These are phyloP conservation scores for Psilanteris sp. DNA, from an alignment of 1,140 invertebrate species.

Conservation along the genomic window DNA sequence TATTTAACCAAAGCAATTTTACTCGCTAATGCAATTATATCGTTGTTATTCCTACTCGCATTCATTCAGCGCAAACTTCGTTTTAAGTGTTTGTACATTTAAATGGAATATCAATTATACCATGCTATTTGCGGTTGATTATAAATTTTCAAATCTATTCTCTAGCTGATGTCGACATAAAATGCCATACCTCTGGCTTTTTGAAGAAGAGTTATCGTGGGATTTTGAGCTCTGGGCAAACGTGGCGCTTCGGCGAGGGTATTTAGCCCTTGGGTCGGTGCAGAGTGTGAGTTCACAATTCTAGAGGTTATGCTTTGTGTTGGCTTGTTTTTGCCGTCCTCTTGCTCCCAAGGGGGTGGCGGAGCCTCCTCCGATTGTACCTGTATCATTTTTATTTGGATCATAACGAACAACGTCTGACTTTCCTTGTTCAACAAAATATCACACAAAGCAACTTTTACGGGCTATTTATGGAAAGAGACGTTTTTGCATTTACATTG, in stretches of 20 bases:
- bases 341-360: slow-evolving; percentile 75
- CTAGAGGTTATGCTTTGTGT: slow-evolving; percentile 79
- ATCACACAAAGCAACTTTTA: slow-evolving; percentile 5
- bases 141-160: background rate
- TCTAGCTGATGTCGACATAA: slow-evolving; percentile 18
- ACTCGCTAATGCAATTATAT: no score
- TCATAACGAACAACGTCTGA: slow-evolving; percentile 35
- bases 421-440: slow-evolving; percentile 9
- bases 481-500: slow-evolving; percentile 33
- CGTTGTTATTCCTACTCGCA: no score
- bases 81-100: no score
- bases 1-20: no score
- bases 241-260: slow-evolving; percentile 79
- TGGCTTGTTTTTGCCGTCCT: slow-evolving; percentile 66
- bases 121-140: background rate
- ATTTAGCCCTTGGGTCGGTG: slow-evolving; percentile 83
- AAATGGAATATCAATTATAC: no score
- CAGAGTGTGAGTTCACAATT: slow-evolving; percentile 84
- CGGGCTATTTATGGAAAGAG: slow-evolving; percentile 24
- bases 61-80: no score
- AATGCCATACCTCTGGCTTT: slow-evolving; percentile 89
- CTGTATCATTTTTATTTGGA: slow-evolving; percentile 48
- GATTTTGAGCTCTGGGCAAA: slow-evolving; percentile 90
- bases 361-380: slow-evolving; percentile 54
- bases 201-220: slow-evolving; percentile 92